Evolutionary conservation across 2,888 invertebrate genomes (phyloP).

Genomic region (Hemithea aestivaria): DNA sequence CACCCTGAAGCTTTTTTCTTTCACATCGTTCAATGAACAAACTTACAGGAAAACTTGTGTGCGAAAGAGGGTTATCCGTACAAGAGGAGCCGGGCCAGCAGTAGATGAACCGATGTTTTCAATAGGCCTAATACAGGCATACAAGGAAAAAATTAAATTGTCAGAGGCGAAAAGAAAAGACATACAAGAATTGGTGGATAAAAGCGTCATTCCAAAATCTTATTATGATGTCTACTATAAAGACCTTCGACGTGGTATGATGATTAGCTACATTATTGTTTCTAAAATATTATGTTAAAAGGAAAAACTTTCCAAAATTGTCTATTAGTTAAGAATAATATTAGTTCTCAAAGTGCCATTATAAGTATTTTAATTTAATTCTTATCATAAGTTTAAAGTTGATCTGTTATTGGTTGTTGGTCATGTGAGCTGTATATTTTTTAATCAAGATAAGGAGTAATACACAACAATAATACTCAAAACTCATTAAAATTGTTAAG

Average conservation of each 20-base stretch:
- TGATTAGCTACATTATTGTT: not conserved
- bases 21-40: conserved; percentile 7
- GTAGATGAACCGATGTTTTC: conserved; percentile 11
- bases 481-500: no score
- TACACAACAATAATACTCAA: no score
- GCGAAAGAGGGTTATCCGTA: no score
- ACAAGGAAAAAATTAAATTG: conserved; percentile 1
- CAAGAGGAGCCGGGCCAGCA: conserved; percentile 7
- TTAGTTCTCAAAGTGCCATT: no score
- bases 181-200: not conserved
- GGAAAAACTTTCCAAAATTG: not conserved
- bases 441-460: no score
- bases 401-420: no score
- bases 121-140: conserved; percentile 7
- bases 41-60: no score
- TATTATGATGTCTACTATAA: not conserved
- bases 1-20: conserved; percentile 9
- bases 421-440: no score
- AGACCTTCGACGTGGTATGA: not conserved
- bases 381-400: no score
- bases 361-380: no score
- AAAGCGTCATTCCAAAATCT: not conserved
- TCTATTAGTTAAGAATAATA: not conserved
- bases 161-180: not conserved
- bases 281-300: not conserved